Evolutionary conservation across 2,113 vertebrate genomes (phyloP), one percentile per base, ranked within the genome.

Genomic region (Lethenteron camtschaticum): DNA sequence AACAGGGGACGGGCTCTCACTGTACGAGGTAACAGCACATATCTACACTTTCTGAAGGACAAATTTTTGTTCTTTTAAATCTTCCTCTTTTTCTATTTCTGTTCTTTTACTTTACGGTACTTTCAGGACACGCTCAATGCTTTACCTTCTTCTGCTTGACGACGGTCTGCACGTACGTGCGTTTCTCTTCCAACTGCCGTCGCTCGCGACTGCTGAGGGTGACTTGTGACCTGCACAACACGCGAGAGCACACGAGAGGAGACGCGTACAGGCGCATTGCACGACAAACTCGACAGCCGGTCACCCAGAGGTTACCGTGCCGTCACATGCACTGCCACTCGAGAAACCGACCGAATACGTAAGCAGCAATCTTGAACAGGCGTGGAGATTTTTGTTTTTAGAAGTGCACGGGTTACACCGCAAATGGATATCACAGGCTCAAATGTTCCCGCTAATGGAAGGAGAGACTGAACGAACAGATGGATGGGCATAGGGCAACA

Each of bases 141-240:
- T 24, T 57, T 77, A 86, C 85, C 84, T 86, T 85, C 77, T 84
- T 85, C 71, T 73, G 75, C 70, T 81, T 81, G 60, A 84, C 80
- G 71, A 83, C 83, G 6, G 84, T 82, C 72, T 79, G 77, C 10
- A 86, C 74, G 11, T 84, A 85, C 13, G 81, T 79, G 66, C 80
- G 77, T 72, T 83, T 84, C 73, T 85, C 81, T 70, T 81, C 81
- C 69, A 87, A 75, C 24, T 84, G 83, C 66, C 78, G 78, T 66
- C 83, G 83, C 77, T 85, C 83, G 72, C 83, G 81, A 70, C 82
- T 79, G 9, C 79, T 81, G 18, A 87, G 75, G n/a, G 82, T 85
- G 2, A 73, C 71, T 56, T 58, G 79, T 56, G 81, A 85, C 73
- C 83, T 86, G 11, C 24, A 13, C 58, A 12, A 9, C 68, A n/a